phyloP scores from a whole-genome alignment of 2,113 vertebrate species.

The Pithys albifrons region DNA sequence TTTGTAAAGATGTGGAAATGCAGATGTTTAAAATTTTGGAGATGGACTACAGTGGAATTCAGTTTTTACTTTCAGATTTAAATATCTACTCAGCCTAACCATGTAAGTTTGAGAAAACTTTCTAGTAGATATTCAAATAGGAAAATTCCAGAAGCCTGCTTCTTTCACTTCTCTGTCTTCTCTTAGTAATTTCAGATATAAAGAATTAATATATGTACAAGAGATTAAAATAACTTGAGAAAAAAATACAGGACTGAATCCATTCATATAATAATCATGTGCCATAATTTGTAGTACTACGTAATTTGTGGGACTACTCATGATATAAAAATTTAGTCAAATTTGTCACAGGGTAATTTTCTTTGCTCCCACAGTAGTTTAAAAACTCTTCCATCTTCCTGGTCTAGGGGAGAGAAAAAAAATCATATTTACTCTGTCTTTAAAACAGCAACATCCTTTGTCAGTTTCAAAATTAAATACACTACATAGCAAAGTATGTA shows the following conservation, averaged over 20 bases:
- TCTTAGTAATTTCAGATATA: background rate
- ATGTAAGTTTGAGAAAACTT: background rate
- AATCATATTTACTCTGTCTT: background rate
- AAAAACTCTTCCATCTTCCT: background rate
- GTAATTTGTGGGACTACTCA: background rate
- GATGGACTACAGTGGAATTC: background rate
- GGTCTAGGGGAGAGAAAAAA: background rate
- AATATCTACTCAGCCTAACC: background rate
- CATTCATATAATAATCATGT: background rate
- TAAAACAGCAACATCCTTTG: background rate
- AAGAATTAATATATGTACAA: background rate
- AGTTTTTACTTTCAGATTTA: background rate
- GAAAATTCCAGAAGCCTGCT: background rate
- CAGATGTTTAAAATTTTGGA: background rate
- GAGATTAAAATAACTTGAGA: background rate
- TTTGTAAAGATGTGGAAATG: background rate
- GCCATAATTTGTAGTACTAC: background rate
- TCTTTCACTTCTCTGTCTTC: background rate
- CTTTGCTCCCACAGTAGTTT: background rate
- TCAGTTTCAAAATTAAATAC: background rate
- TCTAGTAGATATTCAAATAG: background rate
- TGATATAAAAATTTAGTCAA: background rate
- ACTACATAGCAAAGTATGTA: background rate
- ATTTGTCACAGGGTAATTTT: background rate
- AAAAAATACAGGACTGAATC: background rate